Percentiles rank a stretch among this genome's conserved stretches.
Conservation (phyloP, 92 coral and sea anemone species). For the Galaxea fascicularis region DNA sequence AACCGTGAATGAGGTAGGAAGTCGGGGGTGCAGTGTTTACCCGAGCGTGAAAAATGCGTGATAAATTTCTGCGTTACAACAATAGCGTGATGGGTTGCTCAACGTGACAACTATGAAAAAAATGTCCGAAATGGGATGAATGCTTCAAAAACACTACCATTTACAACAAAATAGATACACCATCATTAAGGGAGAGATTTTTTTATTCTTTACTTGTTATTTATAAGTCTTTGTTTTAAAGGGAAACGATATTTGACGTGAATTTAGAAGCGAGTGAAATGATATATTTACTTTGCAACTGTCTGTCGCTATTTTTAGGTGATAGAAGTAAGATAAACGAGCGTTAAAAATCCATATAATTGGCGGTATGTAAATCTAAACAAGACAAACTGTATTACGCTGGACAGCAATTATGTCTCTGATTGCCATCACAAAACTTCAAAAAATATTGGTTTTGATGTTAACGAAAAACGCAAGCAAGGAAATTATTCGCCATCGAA, state of each 20-base stretch:
- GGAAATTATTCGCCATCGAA: background rate
- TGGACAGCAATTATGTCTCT: background rate
- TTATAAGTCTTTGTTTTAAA: too few relatives aligned
- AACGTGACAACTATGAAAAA: background rate
- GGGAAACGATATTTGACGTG: background rate
- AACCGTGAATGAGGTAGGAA: background rate
- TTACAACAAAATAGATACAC: background rate
- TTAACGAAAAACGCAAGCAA: background rate
- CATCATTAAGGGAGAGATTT: background rate
- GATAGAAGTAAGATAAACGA: background rate
- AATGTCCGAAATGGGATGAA: background rate
- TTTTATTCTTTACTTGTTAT: too few relatives aligned
- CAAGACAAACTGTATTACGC: background rate
- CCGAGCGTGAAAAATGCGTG: slow-evolving; percentile 42
- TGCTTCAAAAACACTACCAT: background rate
- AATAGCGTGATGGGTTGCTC: slow-evolving; percentile 9
- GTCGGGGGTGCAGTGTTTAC: slow-evolving; percentile 22
- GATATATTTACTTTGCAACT: background rate
- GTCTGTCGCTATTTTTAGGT: background rate
- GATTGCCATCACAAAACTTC: background rate
- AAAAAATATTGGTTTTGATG: background rate
- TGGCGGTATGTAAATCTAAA: background rate
- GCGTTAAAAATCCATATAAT: background rate
- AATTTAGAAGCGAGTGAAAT: background rate
- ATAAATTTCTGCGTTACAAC: slow-evolving; percentile 22